Percentiles rank a stretch among this genome's conserved stretches.
These are phyloP conservation scores for Dolichomitus sp. DNA, from an alignment of 2,888 invertebrate genomes.

Conservation along the genomic window DNA sequence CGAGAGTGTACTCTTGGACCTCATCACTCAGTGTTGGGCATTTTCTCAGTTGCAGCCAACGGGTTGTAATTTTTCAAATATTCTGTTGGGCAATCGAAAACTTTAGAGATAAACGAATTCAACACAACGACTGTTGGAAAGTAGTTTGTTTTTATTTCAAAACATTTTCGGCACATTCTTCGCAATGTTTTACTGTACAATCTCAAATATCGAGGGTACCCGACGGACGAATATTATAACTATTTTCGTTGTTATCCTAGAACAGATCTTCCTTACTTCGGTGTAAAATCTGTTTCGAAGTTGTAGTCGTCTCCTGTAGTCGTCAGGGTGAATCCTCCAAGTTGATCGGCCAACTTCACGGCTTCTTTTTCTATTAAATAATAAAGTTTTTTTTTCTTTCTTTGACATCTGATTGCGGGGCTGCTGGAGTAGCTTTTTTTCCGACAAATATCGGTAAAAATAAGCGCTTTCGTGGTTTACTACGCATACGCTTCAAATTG, in stretches of 20 bases:
- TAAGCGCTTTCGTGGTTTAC: too few relatives aligned
- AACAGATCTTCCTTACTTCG: not conserved
- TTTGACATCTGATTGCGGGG: too few relatives aligned
- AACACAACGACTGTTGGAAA: not conserved
- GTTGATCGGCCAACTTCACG: conserved; percentile 88
- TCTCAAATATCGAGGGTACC: not conserved
- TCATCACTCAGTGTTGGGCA: not conserved
- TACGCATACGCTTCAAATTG: too few relatives aligned
- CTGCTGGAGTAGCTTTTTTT: too few relatives aligned
- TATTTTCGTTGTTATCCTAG: not conserved
- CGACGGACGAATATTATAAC: not conserved
- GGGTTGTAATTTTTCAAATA: not conserved
- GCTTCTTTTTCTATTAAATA: conserved; percentile 88
- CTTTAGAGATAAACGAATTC: not conserved
- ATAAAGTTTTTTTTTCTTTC: too few relatives aligned
- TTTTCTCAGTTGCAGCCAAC: not conserved
- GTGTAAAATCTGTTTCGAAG: conserved; percentile 85
- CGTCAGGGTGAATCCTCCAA: conserved; percentile 88
- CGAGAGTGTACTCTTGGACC: too few relatives aligned
- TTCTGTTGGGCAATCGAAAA: not conserved
- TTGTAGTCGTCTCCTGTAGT: conserved; percentile 88
- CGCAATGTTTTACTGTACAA: conserved; percentile 4
- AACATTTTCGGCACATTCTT: not conserved
- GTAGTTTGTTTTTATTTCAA: not conserved
- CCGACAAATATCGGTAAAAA: too few relatives aligned